These are phyloP conservation scores for Manis pentadactyla DNA, from an alignment of 2,797 vertebrate species.

Conservation along the genomic window DNA sequence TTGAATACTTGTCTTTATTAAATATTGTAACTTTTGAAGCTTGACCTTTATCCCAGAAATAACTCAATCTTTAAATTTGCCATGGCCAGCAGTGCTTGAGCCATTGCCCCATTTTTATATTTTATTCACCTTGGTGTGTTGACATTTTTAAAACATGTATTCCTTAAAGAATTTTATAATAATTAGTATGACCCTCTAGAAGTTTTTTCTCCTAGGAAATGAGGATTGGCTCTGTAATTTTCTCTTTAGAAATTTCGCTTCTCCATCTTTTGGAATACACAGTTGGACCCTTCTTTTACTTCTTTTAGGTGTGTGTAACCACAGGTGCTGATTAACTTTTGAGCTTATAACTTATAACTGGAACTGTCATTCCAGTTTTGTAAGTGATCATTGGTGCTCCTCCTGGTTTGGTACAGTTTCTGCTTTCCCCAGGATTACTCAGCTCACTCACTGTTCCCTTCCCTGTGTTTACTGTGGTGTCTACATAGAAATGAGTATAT, in stretches of 20 bases:
- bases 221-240: neutral
- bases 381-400: neutral
- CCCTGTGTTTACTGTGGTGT: neutral
- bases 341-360: too few species aligned
- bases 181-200: neutral
- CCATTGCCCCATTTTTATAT: neutral
- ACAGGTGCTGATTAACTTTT: neutral
- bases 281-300: neutral
- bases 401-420: neutral
- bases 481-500: neutral
- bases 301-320: neutral
- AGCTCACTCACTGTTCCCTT: neutral
- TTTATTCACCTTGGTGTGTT: neutral
- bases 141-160: neutral
- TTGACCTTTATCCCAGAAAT: neutral
- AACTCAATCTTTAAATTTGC: slow-evolving; percentile 11
- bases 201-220: neutral
- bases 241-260: neutral
- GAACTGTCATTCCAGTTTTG: neutral
- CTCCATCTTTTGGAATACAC: neutral
- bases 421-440: neutral
- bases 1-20: neutral
- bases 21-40: neutral
- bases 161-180: neutral
- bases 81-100: neutral